Conservation (phyloP, 2,888 invertebrate genomes). For the Belgica antarctica region DNA sequence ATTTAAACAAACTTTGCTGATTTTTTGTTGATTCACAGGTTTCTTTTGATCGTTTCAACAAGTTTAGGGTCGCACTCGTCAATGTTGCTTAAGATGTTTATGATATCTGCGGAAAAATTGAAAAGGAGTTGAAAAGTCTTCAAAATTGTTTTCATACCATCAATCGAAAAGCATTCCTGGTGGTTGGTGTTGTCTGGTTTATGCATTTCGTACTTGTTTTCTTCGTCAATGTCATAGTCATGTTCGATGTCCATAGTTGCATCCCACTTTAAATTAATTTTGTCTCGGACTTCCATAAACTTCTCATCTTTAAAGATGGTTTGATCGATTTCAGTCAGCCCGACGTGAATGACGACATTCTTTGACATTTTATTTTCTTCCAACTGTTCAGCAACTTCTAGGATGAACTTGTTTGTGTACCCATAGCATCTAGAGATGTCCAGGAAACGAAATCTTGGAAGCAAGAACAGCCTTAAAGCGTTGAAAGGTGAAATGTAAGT, state of each 20-base stretch:
- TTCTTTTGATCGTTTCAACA: constrained; percentile 23
- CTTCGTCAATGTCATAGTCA: constrained; percentile 41
- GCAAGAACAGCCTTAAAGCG: not conserved
- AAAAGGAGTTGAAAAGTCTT: not conserved
- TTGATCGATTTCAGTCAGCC: constrained; percentile 36
- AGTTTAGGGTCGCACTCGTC: constrained; percentile 28
- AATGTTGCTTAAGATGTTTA: constrained; percentile 27
- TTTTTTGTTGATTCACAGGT: too few relatives aligned
- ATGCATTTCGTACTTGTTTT: too few relatives aligned
- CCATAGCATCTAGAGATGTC: constrained; percentile 39
- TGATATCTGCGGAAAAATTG: constrained; percentile 13
- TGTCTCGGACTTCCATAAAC: not conserved
- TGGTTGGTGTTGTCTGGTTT: constrained; percentile 7
- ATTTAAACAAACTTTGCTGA: too few relatives aligned
- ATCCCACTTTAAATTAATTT: not conserved
- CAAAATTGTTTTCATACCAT: constrained; percentile 11
- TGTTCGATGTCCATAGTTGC: constrained; percentile 16
- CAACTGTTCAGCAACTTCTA: not conserved
- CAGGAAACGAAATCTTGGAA: constrained; percentile 17
- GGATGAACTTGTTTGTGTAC: constrained; percentile 10
- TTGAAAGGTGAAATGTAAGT: constrained; percentile 9
- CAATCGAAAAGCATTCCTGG: constrained; percentile 18
- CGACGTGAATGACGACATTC: not conserved
- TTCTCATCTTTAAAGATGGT: not conserved
- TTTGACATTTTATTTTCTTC: not conserved